Evolutionary conservation across 2,888 invertebrate species (phyloP).

Genomic region (Halictus quadricinctus): DNA sequence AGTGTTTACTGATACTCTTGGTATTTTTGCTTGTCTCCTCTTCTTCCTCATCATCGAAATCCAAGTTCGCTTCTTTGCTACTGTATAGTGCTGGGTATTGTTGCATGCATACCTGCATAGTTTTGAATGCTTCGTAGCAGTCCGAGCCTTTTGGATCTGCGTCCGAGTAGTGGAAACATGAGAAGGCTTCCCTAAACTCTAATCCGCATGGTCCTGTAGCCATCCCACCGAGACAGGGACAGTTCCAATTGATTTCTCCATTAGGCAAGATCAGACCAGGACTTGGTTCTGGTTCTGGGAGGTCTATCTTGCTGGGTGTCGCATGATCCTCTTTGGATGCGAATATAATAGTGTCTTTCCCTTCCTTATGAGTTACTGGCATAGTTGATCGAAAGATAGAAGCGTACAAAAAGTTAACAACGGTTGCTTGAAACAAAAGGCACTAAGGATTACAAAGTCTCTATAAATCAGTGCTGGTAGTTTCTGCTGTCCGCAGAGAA

Average conservation of each 20-base stretch:
- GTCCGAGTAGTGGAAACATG: constrained; percentile 96
- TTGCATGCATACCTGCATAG: constrained; percentile 96
- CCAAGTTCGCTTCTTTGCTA: constrained; percentile 87
- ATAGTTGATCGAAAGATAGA: constrained; percentile 60
- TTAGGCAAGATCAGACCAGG: constrained; percentile 92
- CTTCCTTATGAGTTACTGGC: constrained; percentile 82
- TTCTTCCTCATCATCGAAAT: constrained; percentile 80
- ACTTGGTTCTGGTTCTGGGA: constrained; percentile 89
- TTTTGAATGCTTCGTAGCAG: constrained; percentile 94
- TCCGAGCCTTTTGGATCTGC: constrained; percentile 96
- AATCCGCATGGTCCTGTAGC: constrained; percentile 97
- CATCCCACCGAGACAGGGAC: constrained; percentile 98
- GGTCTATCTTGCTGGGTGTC: constrained; percentile 87
- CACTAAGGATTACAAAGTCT: background rate
- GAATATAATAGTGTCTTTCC: constrained; percentile 93
- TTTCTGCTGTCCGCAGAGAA: constrained; percentile 76
- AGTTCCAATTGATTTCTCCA: constrained; percentile 98
- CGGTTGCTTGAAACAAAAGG: background rate
- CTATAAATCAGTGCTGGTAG: constrained; percentile 70
- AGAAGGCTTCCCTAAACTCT: constrained; percentile 96
- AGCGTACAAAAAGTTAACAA: constrained; percentile 28
- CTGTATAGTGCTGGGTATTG: constrained; percentile 92
- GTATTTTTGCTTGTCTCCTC: constrained; percentile 25
- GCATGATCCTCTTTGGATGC: constrained; percentile 91
- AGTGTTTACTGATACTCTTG: background rate